phyloP scores from a whole-genome alignment of 2,888 invertebrate species.

The Bombylius discolor region DNA sequence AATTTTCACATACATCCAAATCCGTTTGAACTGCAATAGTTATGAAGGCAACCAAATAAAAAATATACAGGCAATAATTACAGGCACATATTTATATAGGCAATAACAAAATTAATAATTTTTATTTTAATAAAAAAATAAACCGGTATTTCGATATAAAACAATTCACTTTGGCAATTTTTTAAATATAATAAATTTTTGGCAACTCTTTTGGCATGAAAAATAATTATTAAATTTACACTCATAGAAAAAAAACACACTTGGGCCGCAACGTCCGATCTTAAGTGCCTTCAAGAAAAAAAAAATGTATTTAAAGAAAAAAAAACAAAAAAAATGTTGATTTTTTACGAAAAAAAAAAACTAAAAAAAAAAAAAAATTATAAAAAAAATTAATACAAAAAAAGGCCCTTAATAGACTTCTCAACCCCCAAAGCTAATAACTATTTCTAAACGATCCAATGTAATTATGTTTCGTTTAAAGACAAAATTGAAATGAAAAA shows the following conservation, averaged over 20 bases:
- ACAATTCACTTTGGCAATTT: neutral
- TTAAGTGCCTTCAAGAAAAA: slow-evolving; percentile 76
- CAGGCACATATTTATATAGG: slow-evolving; percentile 13
- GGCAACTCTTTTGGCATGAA: too few species aligned
- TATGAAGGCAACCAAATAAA: slow-evolving; percentile 56
- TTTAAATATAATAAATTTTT: too few species aligned
- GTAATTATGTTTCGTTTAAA: slow-evolving; percentile 11
- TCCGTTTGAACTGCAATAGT: slow-evolving; percentile 60
- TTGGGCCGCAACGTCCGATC: slow-evolving; percentile 90
- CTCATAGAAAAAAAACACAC: slow-evolving; percentile 52
- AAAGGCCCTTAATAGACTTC: slow-evolving; percentile 82
- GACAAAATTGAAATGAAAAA: neutral
- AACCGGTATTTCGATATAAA: slow-evolving; percentile 10
- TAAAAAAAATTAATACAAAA: slow-evolving; percentile 54
- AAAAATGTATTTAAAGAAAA: slow-evolving; percentile 19
- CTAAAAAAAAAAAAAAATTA: slow-evolving; percentile 52
- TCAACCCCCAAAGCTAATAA: slow-evolving; percentile 50
- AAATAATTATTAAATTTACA: slow-evolving; percentile 20
- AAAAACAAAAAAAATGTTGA: slow-evolving; percentile 45
- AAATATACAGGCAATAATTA: slow-evolving; percentile 26
- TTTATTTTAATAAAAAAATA: slow-evolving; percentile 8
- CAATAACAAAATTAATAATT: slow-evolving; percentile 13
- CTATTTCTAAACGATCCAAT: slow-evolving; percentile 33
- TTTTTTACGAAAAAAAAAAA: slow-evolving; percentile 63
- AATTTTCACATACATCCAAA: slow-evolving; percentile 47